Percentiles rank a stretch among this genome's conserved stretches.
These are phyloP conservation scores for Cylas formicarius DNA, from an alignment of 1,140 invertebrate species.

Conservation along the genomic window DNA sequence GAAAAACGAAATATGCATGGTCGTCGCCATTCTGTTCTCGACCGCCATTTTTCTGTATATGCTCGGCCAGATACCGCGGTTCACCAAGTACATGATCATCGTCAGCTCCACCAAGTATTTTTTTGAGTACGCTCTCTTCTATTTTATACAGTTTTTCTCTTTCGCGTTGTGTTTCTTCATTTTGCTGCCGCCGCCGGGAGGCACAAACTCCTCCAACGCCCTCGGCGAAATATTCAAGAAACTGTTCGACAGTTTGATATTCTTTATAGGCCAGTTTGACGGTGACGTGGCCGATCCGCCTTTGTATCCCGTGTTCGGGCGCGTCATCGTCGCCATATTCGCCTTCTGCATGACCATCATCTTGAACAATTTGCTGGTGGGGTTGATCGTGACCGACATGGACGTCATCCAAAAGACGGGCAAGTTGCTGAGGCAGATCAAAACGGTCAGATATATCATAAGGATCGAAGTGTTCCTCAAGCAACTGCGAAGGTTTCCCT, in stretches of 20 bases:
- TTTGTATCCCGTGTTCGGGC: slow-evolving; percentile 20
- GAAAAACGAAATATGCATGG: slow-evolving; percentile 9
- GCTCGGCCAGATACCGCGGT: slow-evolving; percentile 23
- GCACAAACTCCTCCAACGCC: background rate
- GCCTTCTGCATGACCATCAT: slow-evolving; percentile 29
- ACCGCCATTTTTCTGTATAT: slow-evolving; percentile 19
- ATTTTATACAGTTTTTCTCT: slow-evolving; percentile 27
- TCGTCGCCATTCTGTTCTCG: slow-evolving; percentile 19
- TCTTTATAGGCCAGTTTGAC: slow-evolving; percentile 26
- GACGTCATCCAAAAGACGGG: slow-evolving; percentile 22
- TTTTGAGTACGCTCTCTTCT: slow-evolving; percentile 24
- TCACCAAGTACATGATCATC: slow-evolving; percentile 28
- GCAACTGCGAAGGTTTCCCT: slow-evolving; percentile 1
- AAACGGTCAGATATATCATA: slow-evolving; percentile 21
- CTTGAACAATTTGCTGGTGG: slow-evolving; percentile 26
- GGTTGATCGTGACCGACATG: slow-evolving; percentile 28
- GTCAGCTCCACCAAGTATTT: slow-evolving; percentile 26
- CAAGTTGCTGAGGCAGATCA: slow-evolving; percentile 22
- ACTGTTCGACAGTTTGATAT: slow-evolving; percentile 24
- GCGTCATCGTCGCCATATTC: slow-evolving; percentile 23
- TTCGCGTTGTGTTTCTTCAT: slow-evolving; percentile 30
- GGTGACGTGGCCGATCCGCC: slow-evolving; percentile 11
- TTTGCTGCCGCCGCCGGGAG: slow-evolving; percentile 13
- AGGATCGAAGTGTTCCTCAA: slow-evolving; percentile 15
- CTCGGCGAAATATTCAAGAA: slow-evolving; percentile 12